Conservation (phyloP, 2,888 invertebrate species). For the Drosophila flavopinicola region DNA sequence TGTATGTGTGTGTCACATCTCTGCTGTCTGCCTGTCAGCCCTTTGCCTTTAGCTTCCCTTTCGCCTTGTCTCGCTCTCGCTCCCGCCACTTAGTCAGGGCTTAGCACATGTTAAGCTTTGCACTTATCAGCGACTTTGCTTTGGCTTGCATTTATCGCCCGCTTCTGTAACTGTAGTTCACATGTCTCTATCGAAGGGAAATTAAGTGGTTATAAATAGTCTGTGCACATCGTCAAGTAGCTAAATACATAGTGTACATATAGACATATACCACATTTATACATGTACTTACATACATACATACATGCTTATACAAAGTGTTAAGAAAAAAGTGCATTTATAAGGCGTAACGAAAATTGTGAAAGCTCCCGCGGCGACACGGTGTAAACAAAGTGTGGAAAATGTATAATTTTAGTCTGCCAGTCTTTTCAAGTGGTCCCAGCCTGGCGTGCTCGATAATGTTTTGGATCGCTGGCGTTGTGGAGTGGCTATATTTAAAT, state of each 20-base stretch:
- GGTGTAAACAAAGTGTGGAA: conserved; percentile 50
- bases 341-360: conserved; percentile 51
- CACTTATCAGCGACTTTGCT: conserved; percentile 42
- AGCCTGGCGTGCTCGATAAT: conserved; percentile 24
- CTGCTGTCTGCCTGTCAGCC: not conserved
- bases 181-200: conserved; percentile 35
- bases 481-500: conserved; percentile 1
- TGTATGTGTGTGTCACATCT: conserved; percentile 4
- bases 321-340: conserved; percentile 21
- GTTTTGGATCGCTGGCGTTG: conserved; percentile 3
- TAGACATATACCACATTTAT: no score
- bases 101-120: conserved; percentile 29
- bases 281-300: no score
- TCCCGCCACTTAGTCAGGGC: conserved; percentile 1
- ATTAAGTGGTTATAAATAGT: conserved; percentile 47
- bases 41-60: conserved; percentile 17
- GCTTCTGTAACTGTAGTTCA: conserved; percentile 33
- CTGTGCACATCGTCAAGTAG: conserved; percentile 29
- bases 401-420: conserved; percentile 19
- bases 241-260: conserved; percentile 14
- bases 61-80: conserved; percentile 3
- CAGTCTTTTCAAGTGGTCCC: conserved; percentile 7
- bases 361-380: conserved; percentile 41
- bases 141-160: conserved; percentile 43
- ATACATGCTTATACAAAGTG: no score